A percentile compares a stretch with the other conserved stretches of the same genome.
These are phyloP conservation scores for Contarinia nasturtii DNA, from an alignment of 1,140 invertebrate species.

Conservation along the genomic window DNA sequence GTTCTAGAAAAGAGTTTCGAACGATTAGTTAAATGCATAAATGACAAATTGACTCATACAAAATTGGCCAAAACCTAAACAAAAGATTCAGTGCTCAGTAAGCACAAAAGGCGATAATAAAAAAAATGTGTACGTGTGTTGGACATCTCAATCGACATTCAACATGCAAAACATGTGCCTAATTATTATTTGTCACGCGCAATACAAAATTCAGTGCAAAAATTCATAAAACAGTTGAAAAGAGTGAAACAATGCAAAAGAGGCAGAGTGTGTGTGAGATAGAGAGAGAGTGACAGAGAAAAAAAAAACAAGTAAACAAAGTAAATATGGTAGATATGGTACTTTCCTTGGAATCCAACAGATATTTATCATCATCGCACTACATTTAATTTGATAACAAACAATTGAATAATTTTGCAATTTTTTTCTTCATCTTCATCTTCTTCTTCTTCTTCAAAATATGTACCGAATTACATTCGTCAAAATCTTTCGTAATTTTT, in stretches of 20 bases:
- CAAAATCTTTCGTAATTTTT: no score
- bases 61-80: background rate
- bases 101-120: background rate
- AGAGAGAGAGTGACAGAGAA: background rate
- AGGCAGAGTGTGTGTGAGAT: no score
- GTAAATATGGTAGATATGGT: background rate
- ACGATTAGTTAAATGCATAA: background rate
- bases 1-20: background rate
- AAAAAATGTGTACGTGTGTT: background rate
- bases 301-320: conserved; percentile 3
- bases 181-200: background rate
- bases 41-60: background rate
- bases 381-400: no score
- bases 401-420: no score
- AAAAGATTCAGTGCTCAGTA: no score
- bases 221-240: background rate
- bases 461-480: no score
- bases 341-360: no score
- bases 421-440: no score
- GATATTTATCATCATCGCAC: no score
- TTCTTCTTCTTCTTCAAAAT: no score
- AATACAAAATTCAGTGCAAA: background rate
- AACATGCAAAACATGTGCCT: background rate
- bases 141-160: background rate
- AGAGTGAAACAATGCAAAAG: background rate